Percentiles rank a stretch among this genome's conserved stretches.
Conservation (phyloP, 2,797 vertebrate genomes). For the Leptoclinus maculatus region DNA sequence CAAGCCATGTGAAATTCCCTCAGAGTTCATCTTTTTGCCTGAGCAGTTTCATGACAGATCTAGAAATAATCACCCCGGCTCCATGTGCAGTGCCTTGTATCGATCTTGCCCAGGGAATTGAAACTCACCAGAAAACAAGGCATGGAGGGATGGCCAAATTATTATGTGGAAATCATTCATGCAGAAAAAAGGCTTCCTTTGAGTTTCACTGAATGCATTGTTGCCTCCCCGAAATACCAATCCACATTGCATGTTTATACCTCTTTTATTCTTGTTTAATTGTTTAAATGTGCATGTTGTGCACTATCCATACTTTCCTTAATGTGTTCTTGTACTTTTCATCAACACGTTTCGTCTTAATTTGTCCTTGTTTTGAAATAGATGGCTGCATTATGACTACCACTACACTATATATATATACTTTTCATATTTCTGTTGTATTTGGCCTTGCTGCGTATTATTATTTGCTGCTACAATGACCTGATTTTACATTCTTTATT, state of each 20-base stretch:
- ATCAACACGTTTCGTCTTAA: background rate
- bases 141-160: constrained; percentile 73
- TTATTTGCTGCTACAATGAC: constrained; percentile 8
- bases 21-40: constrained; percentile 77
- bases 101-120: constrained; percentile 78
- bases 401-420: background rate
- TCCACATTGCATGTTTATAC: constrained; percentile 7
- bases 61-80: constrained; percentile 79
- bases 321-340: background rate
- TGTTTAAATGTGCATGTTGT: background rate
- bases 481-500: background rate
- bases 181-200: constrained; percentile 63
- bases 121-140: constrained; percentile 78
- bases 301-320: background rate
- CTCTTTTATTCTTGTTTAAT: background rate
- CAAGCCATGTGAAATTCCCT: constrained; percentile 69
- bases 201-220: constrained; percentile 51
- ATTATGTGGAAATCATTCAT: constrained; percentile 77
- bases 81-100: constrained; percentile 68
- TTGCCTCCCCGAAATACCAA: constrained; percentile 28
- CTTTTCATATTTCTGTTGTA: constrained; percentile 5
- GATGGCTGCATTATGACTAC: constrained; percentile 2
- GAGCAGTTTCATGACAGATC: constrained; percentile 79
- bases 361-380: background rate
- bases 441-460: constrained; percentile 8